Evolutionary conservation across 1,140 invertebrate species (phyloP), one percentile per base, ranked within the genome.

Genomic region (Drosophila oshimai): DNA sequence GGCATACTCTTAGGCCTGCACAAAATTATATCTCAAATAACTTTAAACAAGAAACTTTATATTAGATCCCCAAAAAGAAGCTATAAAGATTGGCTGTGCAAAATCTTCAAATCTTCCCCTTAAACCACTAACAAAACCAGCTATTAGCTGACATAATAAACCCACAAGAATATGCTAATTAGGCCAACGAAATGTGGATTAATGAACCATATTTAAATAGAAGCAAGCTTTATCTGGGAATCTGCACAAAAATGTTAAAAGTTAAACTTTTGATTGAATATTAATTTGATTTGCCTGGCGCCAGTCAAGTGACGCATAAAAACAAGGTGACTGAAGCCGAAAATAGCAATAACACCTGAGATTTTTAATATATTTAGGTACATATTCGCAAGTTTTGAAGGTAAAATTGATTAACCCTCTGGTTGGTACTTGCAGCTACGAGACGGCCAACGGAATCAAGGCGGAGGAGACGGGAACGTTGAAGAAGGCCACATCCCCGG

Each of bases 381-480:
- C 28, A 22, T 33, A 65, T 62, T 61, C 42, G 45, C 55, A 60
- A 50, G 22, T 41, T 42, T 67, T 71, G 26, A 87, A 86, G 72
- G 79, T 65, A 18, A 78, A 34, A 42, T 77, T 62, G 36, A 24
- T 80, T 64, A 28, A 26, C 34, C 28, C 45, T 51, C 10, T 50
- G 45, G 12, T 17, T 7, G 18, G 29, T 1, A 24, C 12, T 65
- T 87, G 18, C 91, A 96, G 95, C 87, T 96, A 95, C 78, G 93
- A 96, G 90, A 94, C 95, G 9, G 95, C 93, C 22, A 95, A 96
- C 57, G 95, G 95, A 4, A 96, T 96, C 28, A 94, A 94, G 90
- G 92, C 94, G 42, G 90, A 95, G 90, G 92, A 95, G 92, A 92
- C 90, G 72, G 95, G 93, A 44, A 94, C 92, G 39, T 91, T 93